These are phyloP conservation scores for Rhabdornis inornatus DNA, from an alignment of 2,113 vertebrate genomes.

Conservation along the genomic window DNA sequence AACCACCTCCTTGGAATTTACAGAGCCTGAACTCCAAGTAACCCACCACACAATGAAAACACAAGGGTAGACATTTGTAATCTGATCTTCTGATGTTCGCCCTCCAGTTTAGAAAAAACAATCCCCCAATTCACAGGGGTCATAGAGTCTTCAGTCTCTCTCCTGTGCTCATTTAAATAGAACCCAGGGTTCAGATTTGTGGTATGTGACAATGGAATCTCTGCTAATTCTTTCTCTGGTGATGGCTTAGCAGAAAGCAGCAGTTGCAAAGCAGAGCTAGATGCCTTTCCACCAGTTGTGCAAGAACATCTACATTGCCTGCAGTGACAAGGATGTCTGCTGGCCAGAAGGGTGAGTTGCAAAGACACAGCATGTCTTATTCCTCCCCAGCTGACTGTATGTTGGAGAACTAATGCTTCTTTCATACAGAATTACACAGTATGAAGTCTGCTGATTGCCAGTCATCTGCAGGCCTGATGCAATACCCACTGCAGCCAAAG, in stretches of 20 bases:
- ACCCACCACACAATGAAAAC: conserved; percentile 72
- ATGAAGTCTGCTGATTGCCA: background rate
- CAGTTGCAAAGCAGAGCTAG: background rate
- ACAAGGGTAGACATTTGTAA: conserved; percentile 76
- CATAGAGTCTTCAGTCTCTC: background rate
- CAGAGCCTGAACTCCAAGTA: conserved; percentile 81
- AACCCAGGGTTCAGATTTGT: background rate
- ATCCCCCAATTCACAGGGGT: background rate
- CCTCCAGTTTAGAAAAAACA: background rate
- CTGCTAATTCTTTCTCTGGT: background rate
- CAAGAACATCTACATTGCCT: background rate
- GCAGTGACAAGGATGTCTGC: background rate
- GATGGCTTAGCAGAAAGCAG: background rate
- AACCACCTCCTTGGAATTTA: conserved; percentile 68
- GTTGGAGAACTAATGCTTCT: background rate
- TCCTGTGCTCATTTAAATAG: background rate
- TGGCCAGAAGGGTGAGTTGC: background rate
- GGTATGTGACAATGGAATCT: background rate
- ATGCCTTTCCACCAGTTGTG: background rate
- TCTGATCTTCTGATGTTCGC: conserved; percentile 59
- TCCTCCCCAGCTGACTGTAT: background rate
- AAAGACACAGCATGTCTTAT: background rate
- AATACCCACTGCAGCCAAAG: background rate
- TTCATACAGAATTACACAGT: background rate
- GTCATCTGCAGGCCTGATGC: conserved; percentile 9